Conservation (phyloP, 2,888 invertebrate genomes). For the Clistopyga incitator region DNA sequence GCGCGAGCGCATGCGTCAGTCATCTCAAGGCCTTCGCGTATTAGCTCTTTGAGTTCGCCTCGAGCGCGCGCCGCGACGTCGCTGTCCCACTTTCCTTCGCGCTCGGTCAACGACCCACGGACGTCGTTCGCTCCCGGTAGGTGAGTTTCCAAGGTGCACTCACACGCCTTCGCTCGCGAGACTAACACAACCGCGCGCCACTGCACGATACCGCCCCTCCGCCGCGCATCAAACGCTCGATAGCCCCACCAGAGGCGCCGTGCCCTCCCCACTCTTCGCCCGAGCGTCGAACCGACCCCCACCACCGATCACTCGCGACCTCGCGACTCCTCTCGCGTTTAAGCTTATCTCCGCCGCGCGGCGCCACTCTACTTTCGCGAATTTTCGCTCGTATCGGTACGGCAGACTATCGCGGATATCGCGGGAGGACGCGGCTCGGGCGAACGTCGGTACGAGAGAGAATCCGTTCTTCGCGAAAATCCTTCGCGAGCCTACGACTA, state of each 20-base stretch:
- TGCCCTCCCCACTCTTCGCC: conserved; percentile 42
- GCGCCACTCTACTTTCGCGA: conserved; percentile 81
- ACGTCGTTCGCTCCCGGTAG: conserved; percentile 74
- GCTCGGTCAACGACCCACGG: conserved; percentile 83
- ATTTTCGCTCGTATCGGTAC: conserved; percentile 78
- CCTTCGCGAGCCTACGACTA: conserved; percentile 8
- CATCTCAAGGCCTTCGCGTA: conserved; percentile 83
- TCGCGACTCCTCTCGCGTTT: conserved; percentile 55
- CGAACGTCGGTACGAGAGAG: conserved; percentile 63
- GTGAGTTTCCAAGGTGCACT: conserved; percentile 81
- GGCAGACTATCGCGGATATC: conserved; percentile 72
- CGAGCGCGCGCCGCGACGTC: conserved; percentile 69
- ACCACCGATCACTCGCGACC: conserved; percentile 5
- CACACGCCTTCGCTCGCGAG: conserved; percentile 47
- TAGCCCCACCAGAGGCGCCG: conserved; percentile 11
- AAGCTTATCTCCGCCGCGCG: conserved; percentile 71
- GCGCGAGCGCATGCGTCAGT: conserved; percentile 79
- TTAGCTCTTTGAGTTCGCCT: conserved; percentile 81
- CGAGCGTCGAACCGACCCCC: conserved; percentile 8
- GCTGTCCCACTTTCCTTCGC: conserved; percentile 83
- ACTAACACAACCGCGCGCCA: conserved; percentile 50
- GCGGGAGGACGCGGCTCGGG: conserved; percentile 68
- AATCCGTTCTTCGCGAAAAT: conserved; percentile 52
- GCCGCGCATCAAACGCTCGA: conserved; percentile 10
- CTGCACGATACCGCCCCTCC: conserved; percentile 31